Percentiles rank a stretch among this genome's conserved stretches.
Conservation (phyloP, 2,113 vertebrate species). For the Phyllostomus discolor region DNA sequence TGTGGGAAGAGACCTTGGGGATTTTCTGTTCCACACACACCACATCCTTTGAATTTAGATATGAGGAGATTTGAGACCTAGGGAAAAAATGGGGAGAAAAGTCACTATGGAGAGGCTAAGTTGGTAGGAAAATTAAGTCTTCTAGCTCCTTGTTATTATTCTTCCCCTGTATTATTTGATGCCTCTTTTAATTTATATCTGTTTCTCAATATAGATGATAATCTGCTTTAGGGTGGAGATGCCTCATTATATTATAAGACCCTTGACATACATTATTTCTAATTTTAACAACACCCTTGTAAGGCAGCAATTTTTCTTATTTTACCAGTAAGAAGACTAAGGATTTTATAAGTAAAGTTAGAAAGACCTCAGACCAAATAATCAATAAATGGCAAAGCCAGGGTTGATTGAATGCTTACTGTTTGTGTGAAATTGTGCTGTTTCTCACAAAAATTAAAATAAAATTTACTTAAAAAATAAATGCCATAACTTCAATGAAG, state of each 20-base stretch:
- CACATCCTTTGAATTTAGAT: neutral
- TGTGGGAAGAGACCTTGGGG: neutral
- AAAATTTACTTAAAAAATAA: conserved; percentile 26
- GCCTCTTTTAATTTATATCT: neutral
- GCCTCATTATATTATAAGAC: neutral
- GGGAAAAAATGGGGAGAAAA: neutral
- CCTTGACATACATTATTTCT: neutral
- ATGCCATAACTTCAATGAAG: neutral
- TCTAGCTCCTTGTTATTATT: neutral
- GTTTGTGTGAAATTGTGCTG: neutral
- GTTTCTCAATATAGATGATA: neutral
- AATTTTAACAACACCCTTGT: neutral
- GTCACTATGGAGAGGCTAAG: neutral
- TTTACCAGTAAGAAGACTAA: neutral
- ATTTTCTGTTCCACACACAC: neutral
- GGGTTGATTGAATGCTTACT: neutral
- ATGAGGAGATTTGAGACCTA: neutral
- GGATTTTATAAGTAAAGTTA: neutral
- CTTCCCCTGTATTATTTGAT: neutral
- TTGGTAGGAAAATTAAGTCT: neutral
- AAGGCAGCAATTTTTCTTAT: conserved; percentile 3
- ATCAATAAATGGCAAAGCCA: neutral
- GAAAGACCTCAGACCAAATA: neutral
- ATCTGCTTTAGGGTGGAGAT: neutral
- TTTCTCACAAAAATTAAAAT: neutral